Base-by-base conservation (phyloP, 2,113 vertebrate species). In the Pterocles burchelli region DNA sequence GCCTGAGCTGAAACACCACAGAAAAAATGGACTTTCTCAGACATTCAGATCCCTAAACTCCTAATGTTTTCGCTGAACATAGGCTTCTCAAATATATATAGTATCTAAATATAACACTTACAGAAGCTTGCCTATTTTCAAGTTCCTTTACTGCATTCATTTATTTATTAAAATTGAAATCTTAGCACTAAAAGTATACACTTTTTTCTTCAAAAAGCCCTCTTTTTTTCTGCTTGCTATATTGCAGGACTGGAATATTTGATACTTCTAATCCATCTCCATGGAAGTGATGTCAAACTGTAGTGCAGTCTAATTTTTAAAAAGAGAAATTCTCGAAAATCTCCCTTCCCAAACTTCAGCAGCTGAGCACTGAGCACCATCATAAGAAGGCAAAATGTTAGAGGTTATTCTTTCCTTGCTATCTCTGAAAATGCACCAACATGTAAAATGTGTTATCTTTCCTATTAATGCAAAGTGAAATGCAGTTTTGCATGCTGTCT, bases 391-490 rank as follows among this genome's bases (percentile, higher is more conserved):
- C 73, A 91, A 86, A 93, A 70, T 82, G 89, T 89, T 70, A 95
- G 13, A 96, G 91, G 87, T 93, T 91, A 94, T 95, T 91, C 68
- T 94, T 96, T 51, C 62, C 28, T 93, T 89, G 45, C 33, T 96
- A 96, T 94, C 93, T 95, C 93, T 46, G 36, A 87, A 97, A 96
- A 91, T 54, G n/a, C 77, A 91, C 91, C 87, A 86, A 84, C 80
- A 89, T 73, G 83, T 73, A 88, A 92, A 94, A 90, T 38, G 49
- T 46, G 84, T 95, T 96, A 97, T 97, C 95, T 94, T 95, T 89
- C 49, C 62, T 73, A 94, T 93, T 96, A 96, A 96, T 97, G 89
- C 91, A 92, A 94, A 96, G 68, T 38, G 84, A 91, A 97, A 95
- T 79, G 62, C 70, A 74, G 66, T 88, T 96, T 94, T 93, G 62